Base-by-base conservation (phyloP, 1,140 invertebrate species). In the Agrilus planipennis region DNA sequence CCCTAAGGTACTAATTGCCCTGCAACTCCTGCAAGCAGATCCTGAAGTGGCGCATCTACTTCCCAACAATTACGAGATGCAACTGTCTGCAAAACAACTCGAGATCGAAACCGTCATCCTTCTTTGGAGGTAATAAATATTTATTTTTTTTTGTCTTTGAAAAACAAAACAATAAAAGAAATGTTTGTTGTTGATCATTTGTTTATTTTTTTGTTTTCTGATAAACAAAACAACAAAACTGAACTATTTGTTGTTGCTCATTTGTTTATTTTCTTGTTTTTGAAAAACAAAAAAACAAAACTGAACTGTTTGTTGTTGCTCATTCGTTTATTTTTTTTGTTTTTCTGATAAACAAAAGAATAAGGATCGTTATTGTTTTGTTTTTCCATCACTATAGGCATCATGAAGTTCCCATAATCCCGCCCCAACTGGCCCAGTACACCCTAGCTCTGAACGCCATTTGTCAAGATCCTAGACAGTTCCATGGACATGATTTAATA, bases 31-130 rank as follows among this genome's bases (percentile, higher is more conserved):
- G 4, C 65, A 67, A 44, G 54, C 64, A 10, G 62, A 62, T 1
- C 57, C 63, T 2, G 64, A 67, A 22, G 58, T 64, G 30, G 61
- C 60, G 35, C 45, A 55, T 2, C 51, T 72, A 58, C 63, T 69
- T 61, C 59, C 67, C 61, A 64, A 55, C 32, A 58, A 55, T 23
- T 55, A 84, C 14, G 81, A 88, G 54, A 73, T 84, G 55, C 78
- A 84, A 51, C 69, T 88, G 1, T 82, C 78, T 4, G 73, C 73
- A 4, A 88, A 88, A 51, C 82, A 87, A 54, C 76, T 89, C 73
- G 84, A 88, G 57, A 71, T 88, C 20, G 83, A 89, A 51, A 77
- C 86, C 29, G 69, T 86, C 1, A 67, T 85, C n/a, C 69, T 82
- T 54, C 69, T 88, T 20, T 86, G 79, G 70, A 78, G 79, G 75